Percentiles rank a stretch among this genome's conserved stretches.
phyloP scores from a whole-genome alignment of 2,797 vertebrate species.

The Epinephelus awoara region DNA sequence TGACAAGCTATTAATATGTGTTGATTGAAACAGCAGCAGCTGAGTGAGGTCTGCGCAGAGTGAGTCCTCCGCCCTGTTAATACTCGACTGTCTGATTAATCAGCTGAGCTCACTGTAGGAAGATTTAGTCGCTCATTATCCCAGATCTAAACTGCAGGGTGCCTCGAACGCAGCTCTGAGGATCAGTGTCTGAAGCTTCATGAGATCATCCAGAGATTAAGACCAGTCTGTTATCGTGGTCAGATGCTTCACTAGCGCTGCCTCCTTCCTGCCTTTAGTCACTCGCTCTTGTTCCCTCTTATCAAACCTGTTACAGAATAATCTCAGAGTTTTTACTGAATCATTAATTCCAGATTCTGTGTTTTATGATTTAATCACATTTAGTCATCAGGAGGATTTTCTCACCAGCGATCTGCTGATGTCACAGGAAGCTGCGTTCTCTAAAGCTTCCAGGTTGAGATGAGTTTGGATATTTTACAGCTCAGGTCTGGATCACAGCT shows the following conservation, averaged over 20 bases:
- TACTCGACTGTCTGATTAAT: slow-evolving; percentile 63
- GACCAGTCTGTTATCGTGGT: background rate
- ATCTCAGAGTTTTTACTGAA: too few relatives aligned
- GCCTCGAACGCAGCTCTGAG: slow-evolving; percentile 9
- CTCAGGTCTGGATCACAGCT: background rate
- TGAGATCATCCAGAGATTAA: slow-evolving; percentile 27
- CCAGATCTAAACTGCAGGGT: slow-evolving; percentile 54
- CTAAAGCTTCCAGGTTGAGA: background rate
- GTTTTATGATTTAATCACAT: too few relatives aligned
- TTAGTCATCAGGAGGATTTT: too few relatives aligned
- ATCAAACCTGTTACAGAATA: too few relatives aligned
- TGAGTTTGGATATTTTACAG: background rate
- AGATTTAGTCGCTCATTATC: slow-evolving; percentile 66
- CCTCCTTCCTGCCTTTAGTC: background rate
- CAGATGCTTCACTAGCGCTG: background rate
- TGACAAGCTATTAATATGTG: background rate
- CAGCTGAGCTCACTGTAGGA: slow-evolving; percentile 42
- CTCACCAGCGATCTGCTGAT: too few relatives aligned
- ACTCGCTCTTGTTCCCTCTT: too few relatives aligned
- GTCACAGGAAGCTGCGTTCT: background rate
- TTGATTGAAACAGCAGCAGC: slow-evolving; percentile 26
- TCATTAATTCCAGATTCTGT: too few relatives aligned
- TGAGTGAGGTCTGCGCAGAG: background rate
- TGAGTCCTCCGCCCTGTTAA: slow-evolving; percentile 10
- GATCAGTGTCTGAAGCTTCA: slow-evolving; percentile 17